Base-by-base conservation (phyloP, 2,797 vertebrate species). In the Jordanella pulchra region DNA sequence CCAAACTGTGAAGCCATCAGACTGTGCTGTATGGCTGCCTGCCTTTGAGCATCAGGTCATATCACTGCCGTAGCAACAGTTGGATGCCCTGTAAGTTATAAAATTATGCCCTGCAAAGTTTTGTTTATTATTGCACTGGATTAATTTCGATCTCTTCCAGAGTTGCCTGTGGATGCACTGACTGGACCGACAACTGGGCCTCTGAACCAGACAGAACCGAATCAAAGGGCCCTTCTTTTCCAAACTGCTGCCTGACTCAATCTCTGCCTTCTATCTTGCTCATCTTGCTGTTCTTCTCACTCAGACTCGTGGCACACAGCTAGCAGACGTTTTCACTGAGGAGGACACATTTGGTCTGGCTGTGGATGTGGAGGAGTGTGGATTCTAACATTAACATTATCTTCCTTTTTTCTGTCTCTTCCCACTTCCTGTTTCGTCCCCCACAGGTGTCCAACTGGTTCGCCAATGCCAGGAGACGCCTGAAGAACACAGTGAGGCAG, bases 401-500 rank as follows among this genome's bases (percentile, higher is more conserved):
- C 73, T 84, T 76, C 74, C 67, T 85, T 27, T 86, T 87, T 83
- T 69, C 79, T 65, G 25, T 44, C 18, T 58, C 25, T 35, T 74
- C 42, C 67, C 61, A 4, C 76, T 66, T 61, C 65, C 53, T 18
- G 65, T 15, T 76, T 23, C 73, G 61, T 69, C 32, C 69, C 71
- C 68, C 65, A 65, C 77, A 99, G 98, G 98, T 99, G 55, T 99
- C 98, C 44, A 99, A 99, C 92, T 99, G 98, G 97, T 99, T 99
- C 84, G 98, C 98, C 78, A 99, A 99, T 67, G 98, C 97, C 77
- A 95, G 98, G 89, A 96, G 98, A 82, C 95, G 98, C 48, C 95
- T 99, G 92, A 99, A 99, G 94, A 99, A 99, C 88, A 99, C 98
- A 0, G 98, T 99, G 87, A 94, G 97, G 91, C 97, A 99, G 89